Percentiles rank a stretch among this genome's conserved stretches.
These are phyloP conservation scores for Ursus arctos DNA, from an alignment of 2,113 vertebrate species.

Conservation along the genomic window DNA sequence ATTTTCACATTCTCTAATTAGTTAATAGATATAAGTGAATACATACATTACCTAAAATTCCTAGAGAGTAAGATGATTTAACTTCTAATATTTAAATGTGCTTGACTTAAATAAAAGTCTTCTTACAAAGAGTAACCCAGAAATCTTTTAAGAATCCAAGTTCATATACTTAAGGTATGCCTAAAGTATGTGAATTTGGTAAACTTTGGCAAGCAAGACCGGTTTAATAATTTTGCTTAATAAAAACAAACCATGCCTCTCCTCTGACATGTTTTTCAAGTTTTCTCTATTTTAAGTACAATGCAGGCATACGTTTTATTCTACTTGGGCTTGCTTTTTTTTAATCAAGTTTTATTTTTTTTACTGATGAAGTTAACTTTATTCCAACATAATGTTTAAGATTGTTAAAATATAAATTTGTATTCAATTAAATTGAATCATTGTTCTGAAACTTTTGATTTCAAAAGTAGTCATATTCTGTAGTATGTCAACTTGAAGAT, in stretches of 20 bases:
- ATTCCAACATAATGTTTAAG: not conserved
- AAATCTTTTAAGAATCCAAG: not conserved
- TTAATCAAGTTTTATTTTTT: not conserved
- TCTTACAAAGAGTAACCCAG: not conserved
- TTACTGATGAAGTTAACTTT: not conserved
- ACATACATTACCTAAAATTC: not conserved
- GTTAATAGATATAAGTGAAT: not conserved
- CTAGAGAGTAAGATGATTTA: not conserved
- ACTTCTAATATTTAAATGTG: constrained; percentile 27
- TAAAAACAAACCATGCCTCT: not conserved
- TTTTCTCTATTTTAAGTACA: not conserved
- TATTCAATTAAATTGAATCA: not conserved
- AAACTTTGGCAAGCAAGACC: not conserved
- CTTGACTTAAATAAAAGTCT: not conserved
- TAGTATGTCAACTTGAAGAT: not conserved
- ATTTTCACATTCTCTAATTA: not conserved
- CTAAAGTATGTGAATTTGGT: not conserved
- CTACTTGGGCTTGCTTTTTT: not conserved
- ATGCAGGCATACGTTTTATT: not conserved
- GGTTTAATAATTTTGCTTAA: constrained; percentile 33
- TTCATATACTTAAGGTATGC: not conserved
- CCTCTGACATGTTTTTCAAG: not conserved
- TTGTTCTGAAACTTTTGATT: constrained; percentile 17
- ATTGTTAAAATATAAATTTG: constrained; percentile 25
- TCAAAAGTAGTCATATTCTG: not conserved